These are phyloP conservation scores for Montipora foliosa DNA, from an alignment of 64 coral and sea anemone genomes.

Conservation along the genomic window DNA sequence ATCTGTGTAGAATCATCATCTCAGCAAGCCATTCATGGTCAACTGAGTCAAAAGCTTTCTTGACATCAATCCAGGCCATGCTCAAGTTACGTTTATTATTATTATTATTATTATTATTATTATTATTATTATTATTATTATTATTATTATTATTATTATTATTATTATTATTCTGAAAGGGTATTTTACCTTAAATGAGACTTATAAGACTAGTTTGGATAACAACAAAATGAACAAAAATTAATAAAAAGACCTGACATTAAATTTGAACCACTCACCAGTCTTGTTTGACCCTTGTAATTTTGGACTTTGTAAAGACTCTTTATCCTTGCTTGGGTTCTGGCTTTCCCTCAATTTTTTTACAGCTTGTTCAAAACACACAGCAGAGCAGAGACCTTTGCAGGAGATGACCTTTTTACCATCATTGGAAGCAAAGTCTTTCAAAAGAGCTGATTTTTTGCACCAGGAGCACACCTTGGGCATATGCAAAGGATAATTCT, in stretches of 20 bases:
- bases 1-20: too few relatives aligned
- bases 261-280: background rate
- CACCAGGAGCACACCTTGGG: conserved; percentile 53
- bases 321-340: conserved; percentile 5
- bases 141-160: too few relatives aligned
- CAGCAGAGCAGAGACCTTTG: conserved; percentile 42
- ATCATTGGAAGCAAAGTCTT: conserved; percentile 57
- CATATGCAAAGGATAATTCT: background rate
- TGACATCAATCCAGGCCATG: too few relatives aligned
- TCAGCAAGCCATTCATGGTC: too few relatives aligned
- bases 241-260: background rate
- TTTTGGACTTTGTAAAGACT: background rate
- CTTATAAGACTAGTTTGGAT: too few relatives aligned
- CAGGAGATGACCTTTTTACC: conserved; percentile 49
- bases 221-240: too few relatives aligned
- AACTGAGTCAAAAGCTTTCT: too few relatives aligned
- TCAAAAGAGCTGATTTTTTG: conserved; percentile 30
- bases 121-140: too few relatives aligned
- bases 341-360: conserved; percentile 42
- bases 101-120: too few relatives aligned
- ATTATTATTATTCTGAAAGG: too few relatives aligned
- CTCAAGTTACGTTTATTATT: too few relatives aligned
- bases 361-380: conserved; percentile 64
- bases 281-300: background rate
- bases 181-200: too few relatives aligned